These are phyloP conservation scores for Dromius quadrimaculatus DNA, from an alignment of 2,888 invertebrate genomes.

Conservation along the genomic window DNA sequence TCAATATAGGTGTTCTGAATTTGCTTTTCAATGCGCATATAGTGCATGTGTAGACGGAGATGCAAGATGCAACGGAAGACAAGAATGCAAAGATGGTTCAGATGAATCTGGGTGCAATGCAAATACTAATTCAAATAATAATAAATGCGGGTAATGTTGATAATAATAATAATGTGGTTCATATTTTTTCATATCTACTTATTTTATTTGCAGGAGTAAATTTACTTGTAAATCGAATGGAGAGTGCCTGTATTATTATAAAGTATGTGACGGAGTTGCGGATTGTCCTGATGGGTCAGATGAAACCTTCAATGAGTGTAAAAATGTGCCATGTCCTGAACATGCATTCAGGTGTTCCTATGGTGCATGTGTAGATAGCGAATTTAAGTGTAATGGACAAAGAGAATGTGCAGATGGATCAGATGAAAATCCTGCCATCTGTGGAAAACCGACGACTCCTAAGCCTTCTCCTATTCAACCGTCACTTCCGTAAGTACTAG, in stretches of 20 bases:
- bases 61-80: conserved; percentile 64
- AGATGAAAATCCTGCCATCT: conserved; percentile 61
- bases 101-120: conserved; percentile 64
- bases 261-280: conserved; percentile 66
- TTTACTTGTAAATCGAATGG: conserved; percentile 62
- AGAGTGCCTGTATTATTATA: conserved; percentile 64
- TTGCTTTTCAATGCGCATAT: conserved; percentile 68
- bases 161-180: neutral
- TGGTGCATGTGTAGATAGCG: conserved; percentile 73
- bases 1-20: conserved; percentile 64
- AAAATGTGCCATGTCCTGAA: conserved; percentile 35
- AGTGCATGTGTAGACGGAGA: conserved; percentile 68
- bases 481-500: neutral
- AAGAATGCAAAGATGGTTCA: conserved; percentile 67
- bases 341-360: conserved; percentile 73
- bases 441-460: neutral
- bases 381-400: conserved; percentile 67
- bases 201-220: conserved; percentile 16
- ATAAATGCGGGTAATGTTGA: conserved; percentile 53
- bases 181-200: neutral
- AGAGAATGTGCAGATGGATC: conserved; percentile 67
- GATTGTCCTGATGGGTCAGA: conserved; percentile 68
- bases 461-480: neutral
- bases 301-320: conserved; percentile 62
- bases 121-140: neutral